These are phyloP conservation scores for Zaprionus inermis DNA, from an alignment of 1,140 invertebrate species.

Conservation along the genomic window DNA sequence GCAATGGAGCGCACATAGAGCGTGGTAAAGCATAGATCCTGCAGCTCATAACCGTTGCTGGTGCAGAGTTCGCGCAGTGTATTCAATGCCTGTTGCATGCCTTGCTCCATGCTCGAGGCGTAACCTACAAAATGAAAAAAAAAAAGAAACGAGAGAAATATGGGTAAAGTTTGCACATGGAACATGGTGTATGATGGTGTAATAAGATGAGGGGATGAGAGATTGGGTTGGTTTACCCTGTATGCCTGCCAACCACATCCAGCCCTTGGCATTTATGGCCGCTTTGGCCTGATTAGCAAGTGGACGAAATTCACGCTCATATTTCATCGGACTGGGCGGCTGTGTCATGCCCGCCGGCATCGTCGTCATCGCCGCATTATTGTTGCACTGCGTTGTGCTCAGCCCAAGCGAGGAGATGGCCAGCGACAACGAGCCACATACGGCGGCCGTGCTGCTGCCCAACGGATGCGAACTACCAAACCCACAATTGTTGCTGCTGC, in stretches of 20 bases:
- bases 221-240: constrained; percentile 83
- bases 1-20: constrained; percentile 93
- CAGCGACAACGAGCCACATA: constrained; percentile 80
- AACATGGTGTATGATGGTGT: background rate
- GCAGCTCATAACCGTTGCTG: constrained; percentile 86
- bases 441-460: constrained; percentile 79
- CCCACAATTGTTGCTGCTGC: constrained; percentile 38
- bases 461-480: constrained; percentile 57
- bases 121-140: constrained; percentile 50
- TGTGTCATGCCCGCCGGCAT: constrained; percentile 52
- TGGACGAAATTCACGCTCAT: constrained; percentile 80
- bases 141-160: background rate
- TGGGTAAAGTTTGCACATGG: background rate
- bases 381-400: constrained; percentile 58
- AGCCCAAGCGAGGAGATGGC: constrained; percentile 80
- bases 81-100: constrained; percentile 73
- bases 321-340: constrained; percentile 81
- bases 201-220: background rate
- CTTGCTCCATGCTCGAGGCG: constrained; percentile 61
- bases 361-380: constrained; percentile 42
- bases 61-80: constrained; percentile 59
- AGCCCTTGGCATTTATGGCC: constrained; percentile 89
- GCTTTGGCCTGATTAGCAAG: constrained; percentile 85
- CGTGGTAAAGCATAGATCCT: constrained; percentile 91
- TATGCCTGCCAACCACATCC: constrained; percentile 92